A percentile compares a stretch with the other conserved stretches of the same genome.
phyloP scores from a whole-genome alignment of 1,140 invertebrate species.

The Zaprionus davidi region DNA sequence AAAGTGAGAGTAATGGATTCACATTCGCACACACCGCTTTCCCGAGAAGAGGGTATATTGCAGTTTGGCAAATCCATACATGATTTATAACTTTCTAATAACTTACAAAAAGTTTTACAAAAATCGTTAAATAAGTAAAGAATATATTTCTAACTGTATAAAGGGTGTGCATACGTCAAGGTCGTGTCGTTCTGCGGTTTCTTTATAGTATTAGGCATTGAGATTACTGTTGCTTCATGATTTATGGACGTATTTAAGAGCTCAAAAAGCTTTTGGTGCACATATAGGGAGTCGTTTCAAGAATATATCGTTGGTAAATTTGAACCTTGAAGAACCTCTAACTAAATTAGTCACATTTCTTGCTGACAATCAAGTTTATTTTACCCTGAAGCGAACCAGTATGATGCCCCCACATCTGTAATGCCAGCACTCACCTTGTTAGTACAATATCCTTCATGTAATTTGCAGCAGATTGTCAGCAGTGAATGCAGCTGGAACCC shows the following conservation, averaged over 20 bases:
- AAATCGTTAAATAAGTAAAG: background rate
- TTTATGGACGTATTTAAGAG: background rate
- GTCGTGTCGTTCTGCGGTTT: background rate
- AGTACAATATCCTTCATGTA: conserved; percentile 17
- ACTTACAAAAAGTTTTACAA: background rate
- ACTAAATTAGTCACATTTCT: background rate
- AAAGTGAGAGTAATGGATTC: conserved; percentile 56
- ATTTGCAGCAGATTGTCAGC: conserved; percentile 59
- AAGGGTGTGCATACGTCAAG: background rate
- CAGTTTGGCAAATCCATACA: background rate
- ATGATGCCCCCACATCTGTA: conserved; percentile 10
- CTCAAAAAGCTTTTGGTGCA: background rate
- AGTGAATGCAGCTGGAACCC: conserved; percentile 12
- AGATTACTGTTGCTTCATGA: background rate
- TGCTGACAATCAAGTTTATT: conserved; percentile 3
- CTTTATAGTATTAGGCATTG: background rate
- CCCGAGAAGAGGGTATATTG: background rate
- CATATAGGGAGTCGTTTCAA: background rate
- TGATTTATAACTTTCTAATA: conserved; percentile 2
- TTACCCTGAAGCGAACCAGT: conserved; percentile 7
- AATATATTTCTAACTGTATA: background rate
- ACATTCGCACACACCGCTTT: background rate
- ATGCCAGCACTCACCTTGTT: conserved; percentile 31
- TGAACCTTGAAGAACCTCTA: background rate
- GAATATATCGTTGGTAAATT: background rate